phyloP scores from a whole-genome alignment of 2,888 invertebrate species.

The Pollenia griseotomentosa region DNA sequence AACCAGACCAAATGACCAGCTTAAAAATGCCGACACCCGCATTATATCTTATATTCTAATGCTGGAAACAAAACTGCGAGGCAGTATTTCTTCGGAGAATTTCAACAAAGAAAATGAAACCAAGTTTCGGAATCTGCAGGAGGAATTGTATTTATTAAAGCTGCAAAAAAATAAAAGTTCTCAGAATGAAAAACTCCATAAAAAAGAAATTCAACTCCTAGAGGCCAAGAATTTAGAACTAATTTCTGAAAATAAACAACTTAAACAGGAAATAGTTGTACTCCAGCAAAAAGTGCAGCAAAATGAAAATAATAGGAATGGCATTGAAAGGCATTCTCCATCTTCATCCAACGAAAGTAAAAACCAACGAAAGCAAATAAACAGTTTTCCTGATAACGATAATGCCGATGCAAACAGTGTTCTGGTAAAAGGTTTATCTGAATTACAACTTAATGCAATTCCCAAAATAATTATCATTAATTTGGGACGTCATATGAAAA shows the following conservation, averaged over 20 bases:
- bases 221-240: neutral
- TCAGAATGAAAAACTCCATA: neutral
- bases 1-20: neutral
- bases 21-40: neutral
- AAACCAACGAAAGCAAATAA: neutral
- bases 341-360: neutral
- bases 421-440: conserved; percentile 50
- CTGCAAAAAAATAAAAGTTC: neutral
- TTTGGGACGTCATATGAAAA: conserved; percentile 37
- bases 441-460: conserved; percentile 15
- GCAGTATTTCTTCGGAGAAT: neutral
- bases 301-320: neutral
- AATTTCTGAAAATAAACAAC: neutral
- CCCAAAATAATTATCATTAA: conserved; percentile 38
- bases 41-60: conserved; percentile 22
- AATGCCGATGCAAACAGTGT: conserved; percentile 52
- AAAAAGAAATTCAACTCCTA: conserved; percentile 1
- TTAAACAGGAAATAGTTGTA: neutral
- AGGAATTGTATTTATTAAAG: conserved; percentile 26
- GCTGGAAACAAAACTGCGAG: conserved; percentile 22
- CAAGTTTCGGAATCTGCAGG: conserved; percentile 17
- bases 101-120: conserved; percentile 4
- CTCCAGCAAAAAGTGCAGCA: neutral
- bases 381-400: neutral
- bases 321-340: neutral